A percentile compares a stretch with the other conserved stretches of the same genome.
These are phyloP conservation scores for Drosophila nannoptera DNA, from an alignment of 1,140 invertebrate species.

Conservation along the genomic window DNA sequence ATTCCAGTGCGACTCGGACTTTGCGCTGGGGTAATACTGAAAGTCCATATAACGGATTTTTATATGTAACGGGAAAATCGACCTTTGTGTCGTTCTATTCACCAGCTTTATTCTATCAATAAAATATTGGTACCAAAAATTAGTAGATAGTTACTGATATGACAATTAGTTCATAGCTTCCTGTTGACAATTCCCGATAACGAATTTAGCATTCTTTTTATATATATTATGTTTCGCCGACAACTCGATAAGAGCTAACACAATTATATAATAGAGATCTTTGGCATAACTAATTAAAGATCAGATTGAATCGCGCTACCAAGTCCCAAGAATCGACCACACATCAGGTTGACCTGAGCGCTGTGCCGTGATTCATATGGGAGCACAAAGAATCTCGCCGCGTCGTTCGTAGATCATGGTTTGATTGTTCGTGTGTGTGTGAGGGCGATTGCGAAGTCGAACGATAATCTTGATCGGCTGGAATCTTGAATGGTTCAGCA, in stretches of 20 bases:
- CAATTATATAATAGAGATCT: not conserved
- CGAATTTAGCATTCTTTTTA: constrained; percentile 1
- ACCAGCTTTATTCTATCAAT: constrained; percentile 20
- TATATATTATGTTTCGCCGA: not conserved
- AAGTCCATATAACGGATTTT: too few species aligned
- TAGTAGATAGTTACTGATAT: constrained; percentile 35
- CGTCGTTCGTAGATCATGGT: not conserved
- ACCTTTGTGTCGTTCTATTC: constrained; percentile 28
- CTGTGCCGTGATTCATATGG: constrained; percentile 2
- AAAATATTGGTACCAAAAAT: constrained; percentile 21
- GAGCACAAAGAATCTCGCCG: constrained; percentile 1
- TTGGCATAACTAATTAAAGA: too few species aligned
- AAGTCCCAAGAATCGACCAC: not conserved
- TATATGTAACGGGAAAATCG: constrained; percentile 5
- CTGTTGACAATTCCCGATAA: constrained; percentile 32
- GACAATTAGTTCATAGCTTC: constrained; percentile 27
- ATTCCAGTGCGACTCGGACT: not conserved
- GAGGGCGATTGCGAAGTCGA: constrained; percentile 38
- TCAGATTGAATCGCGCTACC: not conserved
- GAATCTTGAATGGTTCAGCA: constrained; percentile 51
- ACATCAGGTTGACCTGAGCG: too few species aligned
- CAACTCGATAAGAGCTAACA: not conserved
- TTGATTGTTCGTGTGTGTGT: constrained; percentile 1
- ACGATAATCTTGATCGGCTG: constrained; percentile 52
- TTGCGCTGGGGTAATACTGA: too few species aligned